Evolutionary conservation across 2,113 vertebrate species (phyloP).

Genomic region (Gadus chalcogrammus): DNA sequence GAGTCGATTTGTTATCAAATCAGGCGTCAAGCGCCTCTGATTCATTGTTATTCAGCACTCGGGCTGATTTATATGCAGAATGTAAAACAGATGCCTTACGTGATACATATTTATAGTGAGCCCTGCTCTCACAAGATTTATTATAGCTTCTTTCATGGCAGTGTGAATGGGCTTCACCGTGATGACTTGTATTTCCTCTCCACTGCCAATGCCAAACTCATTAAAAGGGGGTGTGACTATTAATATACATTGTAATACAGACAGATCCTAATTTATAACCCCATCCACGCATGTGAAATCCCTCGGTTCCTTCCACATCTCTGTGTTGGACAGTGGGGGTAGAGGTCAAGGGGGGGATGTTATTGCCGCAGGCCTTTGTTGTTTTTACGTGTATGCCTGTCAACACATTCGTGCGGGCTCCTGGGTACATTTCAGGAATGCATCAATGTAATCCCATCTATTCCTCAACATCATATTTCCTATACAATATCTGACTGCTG

Average conservation of each 20-base stretch:
- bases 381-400: background rate
- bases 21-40: slow-evolving; percentile 97
- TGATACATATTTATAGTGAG: slow-evolving; percentile 99
- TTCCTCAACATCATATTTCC: too few species aligned
- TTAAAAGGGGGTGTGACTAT: slow-evolving; percentile 99
- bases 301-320: slow-evolving; percentile 60
- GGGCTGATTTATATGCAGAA: slow-evolving; percentile 99
- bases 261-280: slow-evolving; percentile 99
- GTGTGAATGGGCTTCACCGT: slow-evolving; percentile 94
- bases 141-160: slow-evolving; percentile 97
- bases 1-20: slow-evolving; percentile 99
- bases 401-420: too few species aligned
- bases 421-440: too few species aligned
- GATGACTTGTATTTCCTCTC: slow-evolving; percentile 99
- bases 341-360: too few species aligned
- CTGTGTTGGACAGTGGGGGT: slow-evolving; percentile 63
- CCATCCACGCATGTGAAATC: slow-evolving; percentile 80
- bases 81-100: slow-evolving; percentile 99
- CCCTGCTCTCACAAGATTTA: slow-evolving; percentile 99
- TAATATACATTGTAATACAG: slow-evolving; percentile 99
- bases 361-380: background rate
- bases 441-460: too few species aligned
- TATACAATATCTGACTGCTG: too few species aligned
- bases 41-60: slow-evolving; percentile 99
- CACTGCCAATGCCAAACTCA: slow-evolving; percentile 99